Conservation (phyloP, 2,113 vertebrate species). For the Zapus hudsonius region DNA sequence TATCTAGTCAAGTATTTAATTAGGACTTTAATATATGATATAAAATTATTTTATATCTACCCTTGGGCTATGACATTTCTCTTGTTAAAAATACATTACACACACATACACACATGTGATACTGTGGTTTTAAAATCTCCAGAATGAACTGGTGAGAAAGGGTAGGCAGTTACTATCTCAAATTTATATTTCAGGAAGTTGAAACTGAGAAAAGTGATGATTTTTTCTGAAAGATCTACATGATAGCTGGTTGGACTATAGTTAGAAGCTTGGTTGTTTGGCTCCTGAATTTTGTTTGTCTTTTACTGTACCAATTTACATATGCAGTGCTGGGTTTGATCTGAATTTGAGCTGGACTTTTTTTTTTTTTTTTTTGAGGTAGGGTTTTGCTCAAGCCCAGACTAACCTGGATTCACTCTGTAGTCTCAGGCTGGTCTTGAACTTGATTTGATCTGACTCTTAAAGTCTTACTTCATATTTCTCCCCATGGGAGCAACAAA, state of each 20-base stretch:
- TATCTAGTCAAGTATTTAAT: slow-evolving; percentile 42
- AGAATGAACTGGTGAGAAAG: not conserved
- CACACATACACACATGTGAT: not conserved
- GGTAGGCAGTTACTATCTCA: not conserved
- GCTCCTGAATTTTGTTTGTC: not conserved
- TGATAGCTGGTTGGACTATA: not conserved
- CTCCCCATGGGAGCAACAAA: not conserved
- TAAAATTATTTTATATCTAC: slow-evolving; percentile 34
- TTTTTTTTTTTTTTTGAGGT: no score
- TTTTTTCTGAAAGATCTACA: not conserved
- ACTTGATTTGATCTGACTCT: no score
- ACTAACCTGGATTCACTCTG: no score
- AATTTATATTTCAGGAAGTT: not conserved
- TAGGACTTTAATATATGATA: not conserved
- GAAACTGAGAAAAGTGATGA: not conserved
- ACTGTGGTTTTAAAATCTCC: slow-evolving; percentile 7
- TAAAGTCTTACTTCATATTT: not conserved
- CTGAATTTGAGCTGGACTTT: not conserved
- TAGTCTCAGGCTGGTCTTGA: no score
- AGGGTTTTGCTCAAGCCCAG: no score
- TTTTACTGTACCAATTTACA: not conserved
- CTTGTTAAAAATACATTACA: slow-evolving; percentile 31
- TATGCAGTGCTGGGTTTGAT: not conserved
- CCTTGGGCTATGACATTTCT: not conserved
- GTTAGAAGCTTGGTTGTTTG: not conserved